Evolutionary conservation across 2,888 invertebrate genomes (phyloP), one percentile per base, ranked within the genome.

Genomic region (Dicyrtomina minuta): DNA sequence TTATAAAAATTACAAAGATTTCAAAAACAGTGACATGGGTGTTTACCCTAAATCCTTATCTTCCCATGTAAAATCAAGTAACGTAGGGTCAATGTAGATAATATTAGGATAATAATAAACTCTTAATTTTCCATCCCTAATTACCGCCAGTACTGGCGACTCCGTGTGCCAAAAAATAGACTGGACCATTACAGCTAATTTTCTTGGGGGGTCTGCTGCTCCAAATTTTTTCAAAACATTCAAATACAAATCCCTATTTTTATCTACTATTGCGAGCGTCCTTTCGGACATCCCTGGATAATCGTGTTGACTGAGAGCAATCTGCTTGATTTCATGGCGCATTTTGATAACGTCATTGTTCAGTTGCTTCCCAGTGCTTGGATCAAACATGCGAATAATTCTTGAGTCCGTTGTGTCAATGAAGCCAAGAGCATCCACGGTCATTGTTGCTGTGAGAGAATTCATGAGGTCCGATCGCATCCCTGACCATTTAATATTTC

Each of bases 191-290:
- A 85, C 85, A 10, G 74, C 84, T 71, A 89, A 87, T 79, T 87
- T 87, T 71, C 88, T 86, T 74, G 85, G 84, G 26, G 80, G 79
- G 53, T 75, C 74, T 5, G 26, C 83, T 81, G 66, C 88, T 88
- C 80, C 89, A 88, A 10, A 90, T 86, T 70, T 90, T 87, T 73
- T 77, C 2, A 92, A 87, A 20, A 84, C 80, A 1, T 83, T 82
- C 6, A 97, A 85, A 81, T 90, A 92, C 17, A 97, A 84, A 82
- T 97, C 96, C 78, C 89, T 87, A 80, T 95, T 95, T 79, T 87
- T 88, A 83, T 99, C 98, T 27, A 97, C 85, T 70, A 97, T 84
- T 0, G 94, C 94, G 55, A 97, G 83, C 79, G 90, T 90, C 74
- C 97, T 87, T 79, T 93, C 92, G 43, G 86, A 87, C 0, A 88